Base-by-base conservation (phyloP, 2,888 invertebrate species). In the Apoda limacodes region DNA sequence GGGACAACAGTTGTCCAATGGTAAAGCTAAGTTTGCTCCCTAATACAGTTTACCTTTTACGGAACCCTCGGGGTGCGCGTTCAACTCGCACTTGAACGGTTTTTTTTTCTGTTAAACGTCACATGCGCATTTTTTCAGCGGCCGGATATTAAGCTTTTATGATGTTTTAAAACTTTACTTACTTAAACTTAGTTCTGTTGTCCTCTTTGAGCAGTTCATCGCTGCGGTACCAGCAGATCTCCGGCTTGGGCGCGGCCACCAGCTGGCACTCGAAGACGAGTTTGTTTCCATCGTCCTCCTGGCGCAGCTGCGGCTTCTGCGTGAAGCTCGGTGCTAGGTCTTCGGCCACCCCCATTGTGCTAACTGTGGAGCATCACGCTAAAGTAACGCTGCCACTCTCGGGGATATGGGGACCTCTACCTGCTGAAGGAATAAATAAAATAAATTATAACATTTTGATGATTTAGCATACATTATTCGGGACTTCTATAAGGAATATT, bases 261-360 rank as follows among this genome's bases (percentile, higher is more conserved):
- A 96, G 84, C 74, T 95, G 92, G 75, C 95, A 96, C 74, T 95
- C 95, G 83, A 96, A 95, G 56, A 96, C 88, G 63, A 96, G 87
- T 62, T 93, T 89, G 83, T 95, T 95, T 56, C 95, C 95, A 67
- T 95, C 95, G 70, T 95, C 95, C 70, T 97, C 97, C 75, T 98
- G 96, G 50, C 95, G 87, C 56, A 98, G 87, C 76, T 94, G 93
- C 47, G 97, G 97, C 88, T 97, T 97, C 84, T 96, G 95, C 52
- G 95, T 94, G 85, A 98, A 97, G 87, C 95, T 96, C 76, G 97
- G 97, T 83, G 97, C 95, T 84, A 95, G 92, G 82, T 95, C 95
- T 81, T 95, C 95, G 68, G 89, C 86, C 82, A 90, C 89, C 85
- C 91, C 91, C 90, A 92, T 92, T 25, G 46, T 51, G 58, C 66